Conservation (phyloP, 2,113 vertebrate species). For the Cygnus atratus region DNA sequence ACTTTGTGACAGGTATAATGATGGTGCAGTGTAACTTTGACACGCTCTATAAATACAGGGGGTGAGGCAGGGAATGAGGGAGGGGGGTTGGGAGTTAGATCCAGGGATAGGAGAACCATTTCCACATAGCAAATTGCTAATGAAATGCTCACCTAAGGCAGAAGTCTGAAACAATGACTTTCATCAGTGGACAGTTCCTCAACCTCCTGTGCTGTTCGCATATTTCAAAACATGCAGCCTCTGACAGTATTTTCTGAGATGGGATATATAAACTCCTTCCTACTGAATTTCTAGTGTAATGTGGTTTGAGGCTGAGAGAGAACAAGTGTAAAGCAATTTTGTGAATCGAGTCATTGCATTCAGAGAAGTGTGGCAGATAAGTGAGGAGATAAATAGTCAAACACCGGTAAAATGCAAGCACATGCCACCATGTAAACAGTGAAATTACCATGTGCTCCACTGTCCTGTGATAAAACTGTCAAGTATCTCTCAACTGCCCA, state of each 20-base stretch:
- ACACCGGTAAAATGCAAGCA: not conserved
- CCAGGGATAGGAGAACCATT: not conserved
- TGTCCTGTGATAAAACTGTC: conserved; percentile 2
- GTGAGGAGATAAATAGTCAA: not conserved
- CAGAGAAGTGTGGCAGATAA: not conserved
- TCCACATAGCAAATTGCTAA: not conserved
- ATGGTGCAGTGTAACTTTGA: not conserved
- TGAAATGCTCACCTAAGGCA: not conserved
- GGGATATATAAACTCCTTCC: not conserved
- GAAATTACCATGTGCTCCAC: not conserved
- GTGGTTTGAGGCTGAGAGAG: not conserved
- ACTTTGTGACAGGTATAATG: not conserved
- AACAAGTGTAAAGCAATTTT: not conserved
- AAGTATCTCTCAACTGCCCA: not conserved
- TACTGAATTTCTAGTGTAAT: not conserved
- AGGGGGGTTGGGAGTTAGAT: not conserved
- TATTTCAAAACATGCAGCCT: not conserved
- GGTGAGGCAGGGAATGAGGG: not conserved
- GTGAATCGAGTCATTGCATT: not conserved
- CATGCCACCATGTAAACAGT: not conserved
- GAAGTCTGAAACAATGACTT: not conserved
- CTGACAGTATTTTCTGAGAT: not conserved
- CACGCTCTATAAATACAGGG: not conserved
- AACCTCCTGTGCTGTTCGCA: not conserved
- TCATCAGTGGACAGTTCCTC: not conserved